These are phyloP conservation scores for Macaca mulatta DNA, from an alignment of 2,113 vertebrate genomes.

Conservation along the genomic window DNA sequence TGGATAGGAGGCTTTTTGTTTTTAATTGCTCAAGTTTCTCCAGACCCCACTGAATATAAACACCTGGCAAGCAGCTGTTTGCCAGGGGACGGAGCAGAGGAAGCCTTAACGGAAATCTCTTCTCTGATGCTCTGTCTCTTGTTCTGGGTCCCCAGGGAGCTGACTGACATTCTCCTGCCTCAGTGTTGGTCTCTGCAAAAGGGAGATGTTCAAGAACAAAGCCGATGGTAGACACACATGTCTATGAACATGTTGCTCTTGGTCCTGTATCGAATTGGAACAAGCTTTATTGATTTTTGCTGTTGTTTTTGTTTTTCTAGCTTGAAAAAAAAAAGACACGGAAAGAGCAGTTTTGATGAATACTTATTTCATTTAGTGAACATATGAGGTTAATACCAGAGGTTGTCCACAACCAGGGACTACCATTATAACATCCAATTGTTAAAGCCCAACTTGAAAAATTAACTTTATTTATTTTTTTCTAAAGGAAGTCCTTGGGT, in stretches of 20 bases:
- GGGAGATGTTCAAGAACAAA: not conserved
- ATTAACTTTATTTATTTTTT: not conserved
- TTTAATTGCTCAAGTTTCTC: constrained; percentile 69
- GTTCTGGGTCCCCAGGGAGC: not conserved
- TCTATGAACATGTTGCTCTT: not conserved
- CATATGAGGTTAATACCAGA: not conserved
- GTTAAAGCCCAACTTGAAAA: not conserved
- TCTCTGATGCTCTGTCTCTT: not conserved
- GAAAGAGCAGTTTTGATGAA: not conserved
- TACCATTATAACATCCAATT: constrained; percentile 3
- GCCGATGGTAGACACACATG: accelerated
- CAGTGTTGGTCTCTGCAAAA: not conserved
- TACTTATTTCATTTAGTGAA: not conserved
- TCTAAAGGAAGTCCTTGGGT: not conserved
- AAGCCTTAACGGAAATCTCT: not conserved
- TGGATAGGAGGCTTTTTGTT: constrained; percentile 47
- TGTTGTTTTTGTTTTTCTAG: constrained; percentile 16
- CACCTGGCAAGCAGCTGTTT: constrained; percentile 59
- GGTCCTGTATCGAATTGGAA: not conserved
- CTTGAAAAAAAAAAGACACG: not conserved
- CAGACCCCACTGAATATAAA: constrained; percentile 30
- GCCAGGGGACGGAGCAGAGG: not conserved
- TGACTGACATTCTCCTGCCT: not conserved
- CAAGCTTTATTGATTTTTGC: constrained; percentile 38
- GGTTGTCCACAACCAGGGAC: not conserved